Evolutionary conservation across 2,113 vertebrate genomes (phyloP), one percentile per base, ranked within the genome.

Genomic region (Ardeotis arabs): DNA sequence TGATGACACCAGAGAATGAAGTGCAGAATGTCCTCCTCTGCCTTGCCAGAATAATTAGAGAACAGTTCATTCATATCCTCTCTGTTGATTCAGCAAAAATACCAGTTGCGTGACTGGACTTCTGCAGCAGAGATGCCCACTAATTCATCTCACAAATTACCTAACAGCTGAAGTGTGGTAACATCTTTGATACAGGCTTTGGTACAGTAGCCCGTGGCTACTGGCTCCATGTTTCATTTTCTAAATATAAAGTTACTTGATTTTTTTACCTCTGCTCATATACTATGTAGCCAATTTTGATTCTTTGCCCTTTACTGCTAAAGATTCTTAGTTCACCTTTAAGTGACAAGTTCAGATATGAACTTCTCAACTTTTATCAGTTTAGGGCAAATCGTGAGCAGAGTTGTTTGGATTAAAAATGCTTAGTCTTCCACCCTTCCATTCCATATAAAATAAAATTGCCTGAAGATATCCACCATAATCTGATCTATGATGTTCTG

Each of bases 41-140:
- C 85, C 72, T 90, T 93, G 84, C 90, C 79, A 92, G 89, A 67
- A 83, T 95, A 93, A 90, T 95, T 94, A 92, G 69, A 90, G 80
- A 96, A 56, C 67, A 60, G 82, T 94, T 93, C 77, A 85, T 91
- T 96, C 90, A 78, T 83, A 90, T 64, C 45, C 58, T 90, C 35
- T 90, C 37, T 92, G 73, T 78, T 93, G 89, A 87, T 84, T 90
- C 86, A 92, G 84, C 56, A 89, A 39, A 87, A 88, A 53, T 81
- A 84, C 4, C 72, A 67, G 39, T 84, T 18, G 10, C 12, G 25
- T 90, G 67, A 75, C 1, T 37, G 59, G 79, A 79, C 41, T 86
- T 87, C 52, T 76, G 52, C 0, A 0, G 17, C 12, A 62, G n/a
- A 56, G 27, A 21, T 62, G 53, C 24, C 35, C 44, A 10, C 2